phyloP scores from a whole-genome alignment of 2,888 invertebrate genomes.

The Oligia strigilis region DNA sequence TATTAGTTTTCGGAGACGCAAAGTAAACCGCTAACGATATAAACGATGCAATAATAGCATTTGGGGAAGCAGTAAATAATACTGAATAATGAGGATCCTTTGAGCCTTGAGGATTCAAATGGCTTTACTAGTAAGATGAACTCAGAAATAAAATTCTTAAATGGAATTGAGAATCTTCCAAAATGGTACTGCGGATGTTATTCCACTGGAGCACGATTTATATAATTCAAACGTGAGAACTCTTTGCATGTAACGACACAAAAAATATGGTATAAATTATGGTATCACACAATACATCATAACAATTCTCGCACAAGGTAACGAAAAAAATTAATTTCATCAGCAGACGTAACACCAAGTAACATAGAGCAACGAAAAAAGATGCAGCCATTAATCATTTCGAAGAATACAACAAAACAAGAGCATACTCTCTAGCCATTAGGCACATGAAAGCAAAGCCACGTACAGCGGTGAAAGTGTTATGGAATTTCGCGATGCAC shows the following conservation, averaged over 20 bases:
- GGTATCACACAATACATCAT: slow-evolving; percentile 44
- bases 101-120: slow-evolving; percentile 15
- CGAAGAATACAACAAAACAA: slow-evolving; percentile 59
- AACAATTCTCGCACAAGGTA: slow-evolving; percentile 43
- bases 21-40: slow-evolving; percentile 67
- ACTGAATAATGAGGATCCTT: slow-evolving; percentile 11
- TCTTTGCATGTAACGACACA: slow-evolving; percentile 38
- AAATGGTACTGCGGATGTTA: slow-evolving; percentile 24
- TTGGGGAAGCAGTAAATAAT: slow-evolving; percentile 27
- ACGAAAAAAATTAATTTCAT: slow-evolving; percentile 54
- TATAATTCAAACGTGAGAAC: slow-evolving; percentile 36
- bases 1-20: slow-evolving; percentile 63
- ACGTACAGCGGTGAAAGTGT: slow-evolving; percentile 83
- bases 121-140: background rate
- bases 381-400: slow-evolving; percentile 59
- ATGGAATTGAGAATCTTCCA: slow-evolving; percentile 5
- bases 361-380: slow-evolving; percentile 53
- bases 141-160: background rate
- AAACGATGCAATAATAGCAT: slow-evolving; percentile 46
- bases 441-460: slow-evolving; percentile 82
- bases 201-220: slow-evolving; percentile 7
- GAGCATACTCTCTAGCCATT: slow-evolving; percentile 70
- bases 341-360: slow-evolving; percentile 56
- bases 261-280: slow-evolving; percentile 43
- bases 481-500: slow-evolving; percentile 84